Conservation (phyloP, 2,113 vertebrate genomes). For the Chaetorhynchus papuensis region DNA sequence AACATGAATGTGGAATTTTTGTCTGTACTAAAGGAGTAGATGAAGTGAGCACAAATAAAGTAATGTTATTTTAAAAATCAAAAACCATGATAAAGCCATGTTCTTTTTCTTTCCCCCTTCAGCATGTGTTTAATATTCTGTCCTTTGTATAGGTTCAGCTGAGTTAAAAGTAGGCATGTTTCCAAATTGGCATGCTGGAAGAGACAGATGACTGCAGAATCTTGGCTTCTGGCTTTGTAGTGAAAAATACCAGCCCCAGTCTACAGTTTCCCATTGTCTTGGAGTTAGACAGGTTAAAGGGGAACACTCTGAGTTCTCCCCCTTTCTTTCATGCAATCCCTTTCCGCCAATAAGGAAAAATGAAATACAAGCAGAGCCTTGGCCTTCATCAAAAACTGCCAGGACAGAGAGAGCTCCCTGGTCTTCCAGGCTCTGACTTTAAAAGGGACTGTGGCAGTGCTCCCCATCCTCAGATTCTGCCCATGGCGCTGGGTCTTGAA, state of each 20-base stretch:
- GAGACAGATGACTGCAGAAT: background rate
- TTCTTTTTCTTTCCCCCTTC: fast-evolving
- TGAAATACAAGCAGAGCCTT: fast-evolving
- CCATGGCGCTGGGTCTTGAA: fast-evolving
- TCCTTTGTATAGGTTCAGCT: background rate
- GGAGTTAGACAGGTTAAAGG: background rate
- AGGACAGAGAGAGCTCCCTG: background rate
- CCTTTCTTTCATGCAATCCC: background rate
- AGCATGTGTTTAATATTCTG: background rate
- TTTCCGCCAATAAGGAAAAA: background rate
- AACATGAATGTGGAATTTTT: background rate
- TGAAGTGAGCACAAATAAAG: background rate
- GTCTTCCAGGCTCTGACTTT: fast-evolving
- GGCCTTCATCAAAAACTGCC: background rate
- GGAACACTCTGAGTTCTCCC: background rate
- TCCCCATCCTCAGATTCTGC: background rate
- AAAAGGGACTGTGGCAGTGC: background rate
- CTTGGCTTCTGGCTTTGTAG: background rate
- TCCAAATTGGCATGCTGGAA: background rate
- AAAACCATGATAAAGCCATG: background rate
- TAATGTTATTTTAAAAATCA: background rate
- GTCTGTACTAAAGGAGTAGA: background rate
- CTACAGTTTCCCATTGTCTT: background rate
- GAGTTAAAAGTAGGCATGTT: background rate
- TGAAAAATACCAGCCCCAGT: background rate